These are phyloP conservation scores for Callimorpha dominula DNA, from an alignment of 2,888 invertebrate genomes.

Conservation along the genomic window DNA sequence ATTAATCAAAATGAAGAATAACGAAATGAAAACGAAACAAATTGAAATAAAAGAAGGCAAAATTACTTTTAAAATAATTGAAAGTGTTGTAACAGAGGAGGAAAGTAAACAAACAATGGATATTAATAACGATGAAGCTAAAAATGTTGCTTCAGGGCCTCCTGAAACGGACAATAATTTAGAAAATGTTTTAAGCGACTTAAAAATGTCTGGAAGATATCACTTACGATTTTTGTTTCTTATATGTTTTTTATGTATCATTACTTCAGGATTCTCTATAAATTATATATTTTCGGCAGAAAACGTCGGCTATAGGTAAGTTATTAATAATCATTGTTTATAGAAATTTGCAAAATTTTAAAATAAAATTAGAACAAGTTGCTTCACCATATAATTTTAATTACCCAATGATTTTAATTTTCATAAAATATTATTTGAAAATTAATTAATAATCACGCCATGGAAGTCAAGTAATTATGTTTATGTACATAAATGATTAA, in stretches of 20 bases:
- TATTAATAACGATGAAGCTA: background rate
- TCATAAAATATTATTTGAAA: no score
- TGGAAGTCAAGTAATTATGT: no score
- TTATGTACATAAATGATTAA: no score
- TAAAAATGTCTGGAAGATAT: conserved; percentile 45
- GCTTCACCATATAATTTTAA: no score
- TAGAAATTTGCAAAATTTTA: background rate
- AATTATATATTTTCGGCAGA: conserved; percentile 51
- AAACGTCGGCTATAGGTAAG: conserved; percentile 41
- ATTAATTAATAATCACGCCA: no score
- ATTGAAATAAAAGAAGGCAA: background rate
- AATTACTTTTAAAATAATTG: background rate
- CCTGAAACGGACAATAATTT: conserved; percentile 21
- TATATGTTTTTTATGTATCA: conserved; percentile 30
- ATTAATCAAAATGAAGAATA: background rate
- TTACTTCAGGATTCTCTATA: conserved; percentile 32
- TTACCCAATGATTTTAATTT: no score
- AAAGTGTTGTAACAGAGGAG: background rate
- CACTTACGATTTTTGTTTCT: conserved; percentile 41
- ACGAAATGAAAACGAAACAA: background rate
- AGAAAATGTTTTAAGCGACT: conserved; percentile 39
- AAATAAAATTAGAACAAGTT: no score
- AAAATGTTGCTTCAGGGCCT: background rate
- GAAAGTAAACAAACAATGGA: conserved; percentile 1
- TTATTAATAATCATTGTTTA: background rate